These are phyloP conservation scores for Ptychobarbus kaznakovi DNA, from an alignment of 2,797 vertebrate species.

Conservation along the genomic window DNA sequence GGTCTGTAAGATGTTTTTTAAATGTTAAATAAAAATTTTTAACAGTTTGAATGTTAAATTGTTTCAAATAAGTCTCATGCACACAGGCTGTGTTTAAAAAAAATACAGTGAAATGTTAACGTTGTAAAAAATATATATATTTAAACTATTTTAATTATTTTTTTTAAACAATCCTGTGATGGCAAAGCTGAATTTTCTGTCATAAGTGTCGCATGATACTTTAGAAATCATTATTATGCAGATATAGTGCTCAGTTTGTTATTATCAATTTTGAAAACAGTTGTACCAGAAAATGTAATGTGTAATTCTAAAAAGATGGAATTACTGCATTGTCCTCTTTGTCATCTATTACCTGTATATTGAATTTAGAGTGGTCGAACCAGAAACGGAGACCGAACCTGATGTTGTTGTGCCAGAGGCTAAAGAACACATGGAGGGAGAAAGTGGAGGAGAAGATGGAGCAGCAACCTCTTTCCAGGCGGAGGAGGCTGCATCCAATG, in stretches of 20 bases:
- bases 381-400: background rate
- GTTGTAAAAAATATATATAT: too few relatives aligned
- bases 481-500: constrained; percentile 11
- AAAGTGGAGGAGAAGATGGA: constrained; percentile 15
- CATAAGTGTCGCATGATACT: background rate
- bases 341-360: background rate
- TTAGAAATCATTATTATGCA: background rate
- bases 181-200: background rate
- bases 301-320: background rate
- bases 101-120: too few relatives aligned
- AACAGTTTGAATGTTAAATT: background rate
- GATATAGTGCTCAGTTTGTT: background rate
- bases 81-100: background rate
- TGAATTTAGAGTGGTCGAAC: constrained; percentile 51
- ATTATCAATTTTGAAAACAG: background rate
- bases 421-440: constrained; percentile 8
- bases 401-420: background rate
- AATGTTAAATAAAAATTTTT: too few relatives aligned
- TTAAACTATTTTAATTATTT: too few relatives aligned
- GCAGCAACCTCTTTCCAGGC: background rate
- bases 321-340: background rate
- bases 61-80: background rate
- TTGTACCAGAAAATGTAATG: background rate
- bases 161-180: background rate
- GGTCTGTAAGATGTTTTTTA: too few relatives aligned